phyloP scores from a whole-genome alignment of 1,140 invertebrate genomes.

The Drosophila pseudoananassae region DNA sequence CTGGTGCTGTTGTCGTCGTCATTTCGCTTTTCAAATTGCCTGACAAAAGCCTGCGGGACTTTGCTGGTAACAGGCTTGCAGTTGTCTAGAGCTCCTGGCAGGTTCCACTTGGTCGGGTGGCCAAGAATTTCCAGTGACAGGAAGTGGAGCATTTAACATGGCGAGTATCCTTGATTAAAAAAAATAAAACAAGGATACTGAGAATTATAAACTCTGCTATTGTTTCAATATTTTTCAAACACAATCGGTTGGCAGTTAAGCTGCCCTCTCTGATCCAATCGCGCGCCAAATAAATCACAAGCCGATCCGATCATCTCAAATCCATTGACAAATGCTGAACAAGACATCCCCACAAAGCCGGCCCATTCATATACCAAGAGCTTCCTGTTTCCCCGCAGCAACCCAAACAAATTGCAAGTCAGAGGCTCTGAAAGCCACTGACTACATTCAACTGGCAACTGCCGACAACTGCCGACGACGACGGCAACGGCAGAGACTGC shows the following conservation, averaged over 20 bases:
- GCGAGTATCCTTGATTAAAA: conserved; percentile 17
- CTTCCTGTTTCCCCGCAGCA: conserved; percentile 25
- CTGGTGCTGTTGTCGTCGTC: conserved; percentile 61
- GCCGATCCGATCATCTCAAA: conserved; percentile 9
- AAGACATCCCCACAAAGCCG: conserved; percentile 28
- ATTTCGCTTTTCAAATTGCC: conserved; percentile 79
- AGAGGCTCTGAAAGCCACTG: conserved; percentile 30
- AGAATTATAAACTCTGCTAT: no score
- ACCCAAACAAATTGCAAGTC: conserved; percentile 42
- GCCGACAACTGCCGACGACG: conserved; percentile 39
- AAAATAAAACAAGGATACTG: no score
- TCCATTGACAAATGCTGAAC: conserved; percentile 37
- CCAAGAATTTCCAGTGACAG: conserved; percentile 41
- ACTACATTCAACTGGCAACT: conserved; percentile 43
- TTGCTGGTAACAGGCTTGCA: conserved; percentile 30
- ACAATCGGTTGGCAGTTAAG: background rate
- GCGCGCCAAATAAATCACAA: conserved; percentile 26
- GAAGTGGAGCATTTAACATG: conserved; percentile 54
- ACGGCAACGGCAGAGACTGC: background rate
- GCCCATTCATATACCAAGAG: conserved; percentile 29
- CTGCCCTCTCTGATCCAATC: conserved; percentile 14
- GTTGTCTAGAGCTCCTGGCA: conserved; percentile 42
- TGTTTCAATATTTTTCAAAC: no score
- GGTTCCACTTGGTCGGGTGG: conserved; percentile 40
- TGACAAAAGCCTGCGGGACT: conserved; percentile 70